These are phyloP conservation scores for Megaceryle torquata DNA, from an alignment of 2,113 vertebrate species.

Conservation along the genomic window DNA sequence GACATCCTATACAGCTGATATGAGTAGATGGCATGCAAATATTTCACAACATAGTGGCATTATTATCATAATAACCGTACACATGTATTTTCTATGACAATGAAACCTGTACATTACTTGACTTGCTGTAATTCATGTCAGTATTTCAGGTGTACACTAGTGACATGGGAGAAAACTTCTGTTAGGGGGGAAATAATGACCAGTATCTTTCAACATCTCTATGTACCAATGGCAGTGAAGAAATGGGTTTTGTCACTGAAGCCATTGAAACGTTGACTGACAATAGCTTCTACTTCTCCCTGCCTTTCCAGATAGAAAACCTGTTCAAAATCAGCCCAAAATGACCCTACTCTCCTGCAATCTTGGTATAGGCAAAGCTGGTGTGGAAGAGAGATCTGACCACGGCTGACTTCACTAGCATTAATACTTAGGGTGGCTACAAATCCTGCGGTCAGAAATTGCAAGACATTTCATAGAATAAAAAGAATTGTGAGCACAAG, in stretches of 20 bases:
- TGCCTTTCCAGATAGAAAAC: background rate
- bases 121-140: constrained; percentile 33
- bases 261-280: background rate
- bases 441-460: background rate
- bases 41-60: background rate
- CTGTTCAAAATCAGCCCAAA: background rate
- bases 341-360: background rate
- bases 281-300: background rate
- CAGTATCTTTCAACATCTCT: background rate
- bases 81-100: background rate
- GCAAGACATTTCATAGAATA: background rate
- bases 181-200: background rate
- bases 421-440: background rate
- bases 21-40: constrained; percentile 47
- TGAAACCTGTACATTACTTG: constrained; percentile 58
- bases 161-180: constrained; percentile 27
- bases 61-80: background rate
- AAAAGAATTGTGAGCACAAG: background rate
- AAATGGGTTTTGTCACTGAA: background rate
- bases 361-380: background rate
- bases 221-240: background rate
- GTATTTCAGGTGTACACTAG: constrained; percentile 35
- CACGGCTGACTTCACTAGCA: background rate
- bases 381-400: background rate
- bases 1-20: constrained; percentile 60